Evolutionary conservation across 1,140 invertebrate species (phyloP).

Genomic region (Bombus waltoni): DNA sequence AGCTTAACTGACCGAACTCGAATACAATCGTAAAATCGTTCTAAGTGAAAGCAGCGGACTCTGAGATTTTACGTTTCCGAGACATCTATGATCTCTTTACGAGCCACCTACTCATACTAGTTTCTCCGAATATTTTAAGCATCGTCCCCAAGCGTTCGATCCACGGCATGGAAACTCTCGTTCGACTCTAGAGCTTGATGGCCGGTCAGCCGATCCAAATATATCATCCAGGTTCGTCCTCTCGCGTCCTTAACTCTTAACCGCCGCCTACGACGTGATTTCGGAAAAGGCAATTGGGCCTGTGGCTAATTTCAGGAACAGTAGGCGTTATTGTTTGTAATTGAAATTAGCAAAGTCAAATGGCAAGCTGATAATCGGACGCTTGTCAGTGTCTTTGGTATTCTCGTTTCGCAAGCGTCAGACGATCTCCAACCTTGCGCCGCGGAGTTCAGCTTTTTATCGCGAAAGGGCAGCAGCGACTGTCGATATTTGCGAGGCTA

Average conservation of each 20-base stretch:
- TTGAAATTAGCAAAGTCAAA: neutral
- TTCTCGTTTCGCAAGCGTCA: neutral
- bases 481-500: neutral
- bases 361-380: neutral
- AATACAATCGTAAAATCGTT: neutral
- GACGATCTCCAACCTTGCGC: conserved; percentile 3
- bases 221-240: neutral
- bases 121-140: neutral
- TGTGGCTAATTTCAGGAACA: neutral
- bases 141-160: neutral
- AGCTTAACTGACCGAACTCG: neutral
- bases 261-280: neutral
- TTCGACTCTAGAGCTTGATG: too few species aligned
- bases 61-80: neutral
- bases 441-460: neutral
- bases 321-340: neutral
- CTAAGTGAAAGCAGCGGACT: neutral
- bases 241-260: neutral
- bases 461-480: neutral
- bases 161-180: neutral
- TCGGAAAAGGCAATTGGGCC: neutral
- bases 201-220: neutral
- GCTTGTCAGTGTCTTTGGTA: neutral
- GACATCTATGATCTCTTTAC: too few species aligned
- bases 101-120: neutral